phyloP scores from a whole-genome alignment of 2,113 vertebrate genomes.

The Nothoprocta pentlandii region DNA sequence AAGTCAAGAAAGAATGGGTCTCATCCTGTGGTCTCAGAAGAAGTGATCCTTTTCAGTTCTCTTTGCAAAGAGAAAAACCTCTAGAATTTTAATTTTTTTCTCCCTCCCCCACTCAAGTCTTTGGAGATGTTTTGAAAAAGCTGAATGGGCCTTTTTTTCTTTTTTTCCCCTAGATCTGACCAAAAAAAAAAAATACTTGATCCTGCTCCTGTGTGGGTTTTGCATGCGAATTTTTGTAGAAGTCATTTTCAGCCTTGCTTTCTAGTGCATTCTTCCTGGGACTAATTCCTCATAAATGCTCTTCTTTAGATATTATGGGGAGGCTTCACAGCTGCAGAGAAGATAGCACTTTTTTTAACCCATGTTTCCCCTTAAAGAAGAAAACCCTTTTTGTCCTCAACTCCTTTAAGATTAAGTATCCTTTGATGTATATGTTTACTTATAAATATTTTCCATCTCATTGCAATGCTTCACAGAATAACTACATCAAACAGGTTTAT shows the following conservation, averaged over 20 bases:
- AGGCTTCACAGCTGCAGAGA: background rate
- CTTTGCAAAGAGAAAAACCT: background rate
- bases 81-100: background rate
- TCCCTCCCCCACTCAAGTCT: background rate
- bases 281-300: background rate
- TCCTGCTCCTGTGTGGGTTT: background rate
- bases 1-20: background rate
- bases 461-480: background rate
- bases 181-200: background rate
- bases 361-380: background rate
- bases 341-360: background rate
- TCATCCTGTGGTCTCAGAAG: background rate
- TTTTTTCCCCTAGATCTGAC: background rate
- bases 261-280: background rate
- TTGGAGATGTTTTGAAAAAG: background rate
- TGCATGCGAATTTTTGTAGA: background rate
- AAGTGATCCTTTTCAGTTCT: background rate
- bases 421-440: background rate
- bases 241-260: background rate
- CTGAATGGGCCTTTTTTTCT: background rate
- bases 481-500: background rate
- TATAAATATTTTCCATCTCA: background rate
- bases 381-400: background rate
- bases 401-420: background rate
- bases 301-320: background rate